phyloP scores from a whole-genome alignment of 2,888 invertebrate species.

The Drosophila fungiperda region DNA sequence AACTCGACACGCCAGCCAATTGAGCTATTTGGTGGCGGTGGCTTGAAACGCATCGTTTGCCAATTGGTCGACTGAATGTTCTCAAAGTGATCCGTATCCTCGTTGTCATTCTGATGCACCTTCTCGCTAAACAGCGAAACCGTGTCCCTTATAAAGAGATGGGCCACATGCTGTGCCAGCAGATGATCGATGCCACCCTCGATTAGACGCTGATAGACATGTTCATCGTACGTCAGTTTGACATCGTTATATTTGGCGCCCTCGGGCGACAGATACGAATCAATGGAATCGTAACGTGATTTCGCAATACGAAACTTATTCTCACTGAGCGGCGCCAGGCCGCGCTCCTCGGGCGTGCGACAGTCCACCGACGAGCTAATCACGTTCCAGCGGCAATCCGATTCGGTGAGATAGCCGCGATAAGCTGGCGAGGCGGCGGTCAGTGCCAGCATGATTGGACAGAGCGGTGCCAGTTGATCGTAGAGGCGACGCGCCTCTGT shows the following conservation, averaged over 20 bases:
- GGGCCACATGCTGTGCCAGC: slow-evolving; percentile 97
- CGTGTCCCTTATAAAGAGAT: slow-evolving; percentile 98
- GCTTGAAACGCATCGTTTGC: slow-evolving; percentile 99
- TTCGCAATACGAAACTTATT: slow-evolving; percentile 95
- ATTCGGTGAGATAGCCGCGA: slow-evolving; percentile 96
- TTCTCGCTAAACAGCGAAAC: slow-evolving; percentile 98
- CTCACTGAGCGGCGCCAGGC: slow-evolving; percentile 89
- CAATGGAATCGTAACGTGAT: slow-evolving; percentile 98
- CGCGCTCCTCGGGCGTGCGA: slow-evolving; percentile 96
- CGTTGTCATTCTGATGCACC: slow-evolving; percentile 95
- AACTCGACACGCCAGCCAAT: slow-evolving; percentile 99
- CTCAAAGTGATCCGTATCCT: slow-evolving; percentile 99
- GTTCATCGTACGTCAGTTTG: slow-evolving; percentile 93
- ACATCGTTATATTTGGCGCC: slow-evolving; percentile 98
- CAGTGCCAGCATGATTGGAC: slow-evolving; percentile 98
- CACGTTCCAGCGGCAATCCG: slow-evolving; percentile 99
- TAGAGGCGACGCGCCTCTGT: slow-evolving; percentile 97
- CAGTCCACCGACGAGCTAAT: slow-evolving; percentile 98
- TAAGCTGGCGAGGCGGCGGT: slow-evolving; percentile 98
- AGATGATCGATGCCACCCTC: slow-evolving; percentile 96
- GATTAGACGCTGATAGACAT: slow-evolving; percentile 92
- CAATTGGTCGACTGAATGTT: slow-evolving; percentile 99
- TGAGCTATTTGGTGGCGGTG: slow-evolving; percentile 96
- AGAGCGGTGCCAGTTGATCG: slow-evolving; percentile 98
- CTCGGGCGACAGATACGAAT: slow-evolving; percentile 96